phyloP scores from a whole-genome alignment of 2,113 vertebrate species.

The Rhinolophus sinicus region DNA sequence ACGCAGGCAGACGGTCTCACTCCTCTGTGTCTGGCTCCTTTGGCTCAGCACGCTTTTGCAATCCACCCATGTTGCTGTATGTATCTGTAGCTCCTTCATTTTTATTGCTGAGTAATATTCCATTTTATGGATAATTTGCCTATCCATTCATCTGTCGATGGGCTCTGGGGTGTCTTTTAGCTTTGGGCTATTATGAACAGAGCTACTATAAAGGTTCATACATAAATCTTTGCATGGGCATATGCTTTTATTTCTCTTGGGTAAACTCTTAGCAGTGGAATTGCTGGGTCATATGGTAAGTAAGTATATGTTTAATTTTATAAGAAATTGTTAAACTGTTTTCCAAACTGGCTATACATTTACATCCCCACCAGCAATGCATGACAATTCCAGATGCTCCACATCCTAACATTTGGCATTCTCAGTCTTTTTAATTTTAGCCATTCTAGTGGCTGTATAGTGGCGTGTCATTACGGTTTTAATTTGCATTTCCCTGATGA shows the following conservation, averaged over 20 bases:
- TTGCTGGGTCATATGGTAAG: not conserved
- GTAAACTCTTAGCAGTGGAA: not conserved
- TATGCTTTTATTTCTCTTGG: not conserved
- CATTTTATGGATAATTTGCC: not conserved
- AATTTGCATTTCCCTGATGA: not conserved
- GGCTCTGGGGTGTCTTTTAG: not conserved
- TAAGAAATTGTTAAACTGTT: not conserved
- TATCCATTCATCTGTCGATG: not conserved
- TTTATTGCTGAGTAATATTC: not conserved
- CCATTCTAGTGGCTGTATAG: not conserved
- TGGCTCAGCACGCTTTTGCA: not conserved
- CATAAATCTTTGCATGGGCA: not conserved
- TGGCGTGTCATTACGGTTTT: not conserved
- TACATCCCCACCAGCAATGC: not conserved
- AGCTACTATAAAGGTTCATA: not conserved
- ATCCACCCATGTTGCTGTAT: not conserved
- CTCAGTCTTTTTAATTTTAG: not conserved
- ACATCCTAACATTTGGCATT: not conserved
- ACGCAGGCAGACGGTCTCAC: rapidly evolving
- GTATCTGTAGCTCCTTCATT: not conserved
- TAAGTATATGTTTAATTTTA: not conserved
- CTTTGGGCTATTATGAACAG: not conserved
- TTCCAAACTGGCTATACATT: not conserved
- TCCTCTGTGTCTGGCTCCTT: not conserved
- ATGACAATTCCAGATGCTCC: not conserved